phyloP scores from a whole-genome alignment of 2,888 invertebrate genomes.

The Rhorus exstirpatorius region DNA sequence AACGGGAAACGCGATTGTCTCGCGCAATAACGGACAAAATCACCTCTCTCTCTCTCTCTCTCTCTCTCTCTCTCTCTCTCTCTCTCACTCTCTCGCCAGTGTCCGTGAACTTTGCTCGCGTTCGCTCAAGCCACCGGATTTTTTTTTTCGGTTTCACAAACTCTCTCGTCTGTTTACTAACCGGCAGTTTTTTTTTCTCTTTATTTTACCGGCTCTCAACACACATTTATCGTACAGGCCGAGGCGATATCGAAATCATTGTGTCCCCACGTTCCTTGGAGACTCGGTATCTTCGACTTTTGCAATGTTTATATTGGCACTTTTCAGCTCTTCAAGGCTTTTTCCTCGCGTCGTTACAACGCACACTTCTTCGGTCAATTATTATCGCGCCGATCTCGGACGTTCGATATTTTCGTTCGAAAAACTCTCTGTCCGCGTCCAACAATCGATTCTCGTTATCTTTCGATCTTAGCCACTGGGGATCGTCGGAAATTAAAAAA shows the following conservation, averaged over 20 bases:
- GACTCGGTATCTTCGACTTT: neutral
- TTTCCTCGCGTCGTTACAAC: conserved; percentile 33
- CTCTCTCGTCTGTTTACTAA: neutral
- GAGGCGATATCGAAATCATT: neutral
- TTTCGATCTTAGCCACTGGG: too few relatives aligned
- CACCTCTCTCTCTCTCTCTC: conserved; percentile 13
- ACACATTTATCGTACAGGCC: neutral
- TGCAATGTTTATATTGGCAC: conserved; percentile 28
- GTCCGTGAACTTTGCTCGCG: conserved; percentile 65
- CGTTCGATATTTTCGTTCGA: too few relatives aligned
- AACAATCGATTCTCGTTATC: too few relatives aligned
- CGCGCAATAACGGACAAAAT: conserved; percentile 45
- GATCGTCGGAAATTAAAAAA: too few relatives aligned
- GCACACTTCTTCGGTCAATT: neutral
- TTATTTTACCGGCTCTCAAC: neutral
- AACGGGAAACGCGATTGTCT: neutral
- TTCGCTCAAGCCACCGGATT: conserved; percentile 12
- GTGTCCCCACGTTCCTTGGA: neutral
- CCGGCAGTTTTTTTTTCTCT: neutral
- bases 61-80: neutral
- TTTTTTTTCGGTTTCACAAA: conserved; percentile 50
- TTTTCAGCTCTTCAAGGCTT: conserved; percentile 26
- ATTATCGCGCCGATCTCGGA: neutral
- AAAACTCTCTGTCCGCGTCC: too few relatives aligned
- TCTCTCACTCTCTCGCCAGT: conserved; percentile 18